These are phyloP conservation scores for Brachionus calyciflorus DNA, from an alignment of 1,140 invertebrate genomes.

Conservation along the genomic window DNA sequence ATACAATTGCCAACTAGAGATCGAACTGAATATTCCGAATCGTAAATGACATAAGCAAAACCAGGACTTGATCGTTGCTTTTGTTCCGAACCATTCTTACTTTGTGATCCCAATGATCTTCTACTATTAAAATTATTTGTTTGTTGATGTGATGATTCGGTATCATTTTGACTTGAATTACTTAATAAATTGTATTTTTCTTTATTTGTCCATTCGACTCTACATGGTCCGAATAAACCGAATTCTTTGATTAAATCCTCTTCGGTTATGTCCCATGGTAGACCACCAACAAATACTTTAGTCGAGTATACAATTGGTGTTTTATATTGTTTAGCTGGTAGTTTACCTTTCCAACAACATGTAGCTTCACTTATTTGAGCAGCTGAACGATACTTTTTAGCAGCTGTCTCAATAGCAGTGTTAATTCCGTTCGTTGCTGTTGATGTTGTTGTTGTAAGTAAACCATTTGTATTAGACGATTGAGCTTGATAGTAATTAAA, in stretches of 20 bases:
- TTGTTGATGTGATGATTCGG: background rate
- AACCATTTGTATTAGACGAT: background rate
- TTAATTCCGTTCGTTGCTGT: constrained; percentile 13
- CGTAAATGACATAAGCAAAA: constrained; percentile 46
- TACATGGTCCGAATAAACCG: constrained; percentile 38
- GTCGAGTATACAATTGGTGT: constrained; percentile 37
- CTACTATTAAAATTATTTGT: background rate
- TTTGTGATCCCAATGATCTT: constrained; percentile 10
- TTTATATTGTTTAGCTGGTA: constrained; percentile 41
- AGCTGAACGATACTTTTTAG: constrained; percentile 43
- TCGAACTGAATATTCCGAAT: constrained; percentile 30
- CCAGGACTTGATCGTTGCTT: constrained; percentile 44
- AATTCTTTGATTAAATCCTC: constrained; percentile 42
- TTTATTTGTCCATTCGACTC: constrained; percentile 44
- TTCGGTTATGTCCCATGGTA: constrained; percentile 42
- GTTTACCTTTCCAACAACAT: constrained; percentile 47
- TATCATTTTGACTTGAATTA: background rate
- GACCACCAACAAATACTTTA: constrained; percentile 46
- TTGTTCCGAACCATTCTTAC: background rate
- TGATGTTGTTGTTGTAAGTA: constrained; percentile 15
- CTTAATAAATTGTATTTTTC: constrained; percentile 44
- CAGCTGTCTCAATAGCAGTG: constrained; percentile 29
- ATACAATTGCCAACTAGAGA: constrained; percentile 47
- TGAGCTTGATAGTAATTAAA: constrained; percentile 9
- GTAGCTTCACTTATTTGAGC: constrained; percentile 46